Evolutionary conservation across 2,888 invertebrate species (phyloP), one percentile per base, ranked within the genome.

Genomic region (Leucophora obtusa): DNA sequence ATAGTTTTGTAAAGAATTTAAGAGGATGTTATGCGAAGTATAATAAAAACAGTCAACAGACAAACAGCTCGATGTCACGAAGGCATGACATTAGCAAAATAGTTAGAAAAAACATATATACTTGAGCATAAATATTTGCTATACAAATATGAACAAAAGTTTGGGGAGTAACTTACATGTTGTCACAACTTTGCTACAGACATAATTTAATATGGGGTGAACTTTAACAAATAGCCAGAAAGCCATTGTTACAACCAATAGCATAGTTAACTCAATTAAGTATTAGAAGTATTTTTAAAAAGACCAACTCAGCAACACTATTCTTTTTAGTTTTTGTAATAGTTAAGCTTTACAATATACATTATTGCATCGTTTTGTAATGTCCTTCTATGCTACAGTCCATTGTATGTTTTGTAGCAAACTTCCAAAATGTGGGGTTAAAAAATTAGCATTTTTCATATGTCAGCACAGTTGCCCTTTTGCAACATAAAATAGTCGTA

Each of bases 11-110:
- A 47, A 47, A 47, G 43, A 47, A 47, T 47, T 47, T 47, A 47
- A 47, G n/a, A 47, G 43, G 43, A 47, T 47, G 43, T 47, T 38
- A 14, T 5, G n/a, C n/a, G 6, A 28, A 28, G 28, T 28, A 47
- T 47, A n/a, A 47, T 47, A 47, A 47, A 47, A 47, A 4, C 43
- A n/a, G 43, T n/a, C 43, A 47, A 47, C n/a, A 72, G 63, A 72
- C 72, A 72, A 72, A 72, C 58, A 50, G 63, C 50, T 50, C 17
- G 14, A 47, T 72, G 33, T 47, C 72, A 72, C 56, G 72, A 56
- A 63, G 15, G 50, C 63, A 62, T 62, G 18, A 56, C 33, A 15
- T 18, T 63, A 54, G 15, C 54, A 56, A 28, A 10, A 28, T 28
- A 28, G 28, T 28, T 28, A 28, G 28, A 28, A 28, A 35, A 21